Evolutionary conservation across 2,888 invertebrate genomes (phyloP).

Genomic region (Polydrusus pterygomalis): DNA sequence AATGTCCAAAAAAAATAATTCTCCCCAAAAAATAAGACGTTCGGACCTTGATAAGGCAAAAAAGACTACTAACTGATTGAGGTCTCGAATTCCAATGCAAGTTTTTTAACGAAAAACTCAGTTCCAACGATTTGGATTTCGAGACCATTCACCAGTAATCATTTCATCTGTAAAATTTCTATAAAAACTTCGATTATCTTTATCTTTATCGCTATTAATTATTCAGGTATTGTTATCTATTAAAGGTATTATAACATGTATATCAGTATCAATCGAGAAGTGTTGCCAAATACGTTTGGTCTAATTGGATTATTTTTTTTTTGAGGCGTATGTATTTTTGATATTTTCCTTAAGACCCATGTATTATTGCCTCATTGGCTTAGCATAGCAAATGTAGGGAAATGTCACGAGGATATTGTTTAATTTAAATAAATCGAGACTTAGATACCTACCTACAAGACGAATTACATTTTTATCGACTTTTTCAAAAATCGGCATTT

Average conservation of each 20-base stretch:
- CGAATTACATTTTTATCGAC: too few species aligned
- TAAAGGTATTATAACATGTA: conserved; percentile 23
- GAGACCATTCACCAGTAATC: conserved; percentile 68
- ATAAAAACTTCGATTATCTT: conserved; percentile 48
- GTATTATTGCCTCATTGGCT: background rate
- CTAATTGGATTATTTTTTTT: conserved; percentile 16
- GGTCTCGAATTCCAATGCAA: conserved; percentile 71
- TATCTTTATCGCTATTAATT: conserved; percentile 39
- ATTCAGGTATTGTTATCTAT: conserved; percentile 48
- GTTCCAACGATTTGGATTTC: conserved; percentile 65
- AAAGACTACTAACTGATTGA: conserved; percentile 67
- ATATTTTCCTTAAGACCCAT: background rate
- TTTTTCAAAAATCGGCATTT: too few species aligned
- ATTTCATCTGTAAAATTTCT: conserved; percentile 53
- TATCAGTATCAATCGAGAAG: conserved; percentile 38
- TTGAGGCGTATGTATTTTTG: background rate
- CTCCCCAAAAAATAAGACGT: conserved; percentile 56
- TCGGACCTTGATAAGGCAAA: conserved; percentile 67
- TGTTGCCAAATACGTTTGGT: conserved; percentile 2
- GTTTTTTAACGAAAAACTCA: conserved; percentile 55
- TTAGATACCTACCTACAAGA: too few species aligned
- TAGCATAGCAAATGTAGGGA: too few species aligned
- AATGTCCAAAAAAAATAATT: conserved; percentile 35
- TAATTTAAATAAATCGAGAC: too few species aligned
- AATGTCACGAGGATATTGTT: too few species aligned